Evolutionary conservation across 2,888 invertebrate genomes (phyloP).

Genomic region (Rhogogaster chlorosoma): DNA sequence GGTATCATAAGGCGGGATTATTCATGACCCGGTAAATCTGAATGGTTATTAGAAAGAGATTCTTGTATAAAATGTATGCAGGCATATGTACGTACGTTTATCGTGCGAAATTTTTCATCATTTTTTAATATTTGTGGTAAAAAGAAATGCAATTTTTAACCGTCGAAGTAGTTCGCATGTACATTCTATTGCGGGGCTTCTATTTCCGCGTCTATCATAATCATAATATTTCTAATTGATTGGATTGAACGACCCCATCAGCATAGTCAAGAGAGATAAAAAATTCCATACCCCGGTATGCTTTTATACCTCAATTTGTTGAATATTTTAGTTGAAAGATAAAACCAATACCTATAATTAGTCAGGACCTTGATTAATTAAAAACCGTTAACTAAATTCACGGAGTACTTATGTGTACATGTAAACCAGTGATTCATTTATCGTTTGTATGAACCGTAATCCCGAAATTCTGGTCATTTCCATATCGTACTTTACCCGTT

Average conservation of each 20-base stretch:
- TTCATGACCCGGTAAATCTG: slow-evolving; percentile 27
- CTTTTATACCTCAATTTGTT: not conserved
- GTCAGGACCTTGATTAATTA: not conserved
- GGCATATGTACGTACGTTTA: not conserved
- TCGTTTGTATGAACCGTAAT: not conserved
- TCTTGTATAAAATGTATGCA: not conserved
- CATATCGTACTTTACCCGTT: not conserved
- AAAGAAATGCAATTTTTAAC: not conserved
- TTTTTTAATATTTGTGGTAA: not conserved
- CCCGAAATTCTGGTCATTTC: not conserved
- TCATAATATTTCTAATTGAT: not conserved
- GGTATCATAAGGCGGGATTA: slow-evolving; percentile 12
- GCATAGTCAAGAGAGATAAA: not conserved
- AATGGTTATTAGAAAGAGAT: not conserved
- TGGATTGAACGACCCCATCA: not conserved
- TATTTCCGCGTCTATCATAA: not conserved
- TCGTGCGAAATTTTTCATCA: not conserved
- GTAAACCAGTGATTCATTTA: not conserved
- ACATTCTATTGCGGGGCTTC: not conserved
- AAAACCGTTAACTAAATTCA: not conserved
- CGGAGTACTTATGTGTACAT: not conserved
- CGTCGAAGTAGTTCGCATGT: not conserved
- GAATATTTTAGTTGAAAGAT: not conserved
- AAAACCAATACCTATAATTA: not conserved
- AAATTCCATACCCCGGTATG: not conserved